Base-by-base conservation (phyloP, 2,797 vertebrate genomes). In the Alauda arvensis region DNA sequence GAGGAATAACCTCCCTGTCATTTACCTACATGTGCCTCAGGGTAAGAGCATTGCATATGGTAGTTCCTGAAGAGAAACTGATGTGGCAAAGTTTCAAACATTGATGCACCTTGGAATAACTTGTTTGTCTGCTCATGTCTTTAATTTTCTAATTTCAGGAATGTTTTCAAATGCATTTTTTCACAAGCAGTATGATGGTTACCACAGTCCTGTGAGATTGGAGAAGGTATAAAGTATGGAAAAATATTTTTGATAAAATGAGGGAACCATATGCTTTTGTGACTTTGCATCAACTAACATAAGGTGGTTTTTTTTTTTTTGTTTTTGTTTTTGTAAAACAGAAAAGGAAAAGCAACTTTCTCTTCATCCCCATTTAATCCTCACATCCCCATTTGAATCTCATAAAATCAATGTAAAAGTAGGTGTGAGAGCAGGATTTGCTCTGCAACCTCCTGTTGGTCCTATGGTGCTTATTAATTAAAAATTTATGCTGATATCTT, bases 101-200 rank as follows among this genome's bases (percentile, higher is more conserved):
- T 18, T 42, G 31, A 11, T 70, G n/a, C 45, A 46, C 16, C 20
- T 43, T 75, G 43, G 76, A 84, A 92, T 71, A 93, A 83, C 78
- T 82, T 55, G 76, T 88, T 77, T 91, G 45, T 70, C 69, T 66
- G 40, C 52, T 93, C 77, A 83, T 33, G n/a, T 51, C 49, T 88
- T 84, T 79, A 67, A 67, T 71, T 92, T 91, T 75, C 37, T 77
- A 56, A 81, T 86, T 83, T 90, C 65, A 59, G 29, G 11, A 77
- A 82, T 31, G 12, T 81, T 87, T 88, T 83, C 43, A 42, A 92
- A 68, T 57, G 23, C 18, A n/a, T 74, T 75, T 62, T 15, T 83
- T 84, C 71, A 46, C 26, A n/a, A 77, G 37, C 26, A 52, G 8
- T 39, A 34, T 45, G n/a, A 74, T 71, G 48, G 49, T 20, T 80